Percentiles rank a stretch among this genome's conserved stretches.
These are phyloP conservation scores for Kryphioiulus occultus DNA, from an alignment of 2,888 invertebrate genomes.

Conservation along the genomic window DNA sequence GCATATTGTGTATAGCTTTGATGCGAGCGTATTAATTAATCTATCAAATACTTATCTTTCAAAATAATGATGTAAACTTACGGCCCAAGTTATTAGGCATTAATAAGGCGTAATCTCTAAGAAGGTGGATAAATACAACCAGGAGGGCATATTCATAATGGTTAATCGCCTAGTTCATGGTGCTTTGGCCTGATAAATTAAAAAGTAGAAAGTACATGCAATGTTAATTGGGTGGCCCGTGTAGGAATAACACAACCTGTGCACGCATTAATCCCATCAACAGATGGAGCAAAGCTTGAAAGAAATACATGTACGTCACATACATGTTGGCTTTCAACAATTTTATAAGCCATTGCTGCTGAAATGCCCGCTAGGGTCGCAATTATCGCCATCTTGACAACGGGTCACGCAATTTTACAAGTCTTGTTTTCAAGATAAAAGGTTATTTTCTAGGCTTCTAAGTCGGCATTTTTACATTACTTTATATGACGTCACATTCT, in stretches of 20 bases:
- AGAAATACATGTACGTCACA: neutral
- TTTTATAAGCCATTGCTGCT: no score
- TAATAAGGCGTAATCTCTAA: neutral
- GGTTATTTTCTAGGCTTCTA: neutral
- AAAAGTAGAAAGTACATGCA: neutral
- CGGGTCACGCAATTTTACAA: neutral
- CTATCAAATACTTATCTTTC: neutral
- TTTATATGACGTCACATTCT: neutral
- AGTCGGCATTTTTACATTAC: neutral
- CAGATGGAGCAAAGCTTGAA: neutral
- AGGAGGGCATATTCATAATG: neutral
- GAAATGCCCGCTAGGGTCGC: neutral
- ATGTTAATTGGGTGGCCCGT: neutral
- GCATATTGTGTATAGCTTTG: neutral
- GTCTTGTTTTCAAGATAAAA: neutral
- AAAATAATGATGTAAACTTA: neutral
- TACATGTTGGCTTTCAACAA: no score
- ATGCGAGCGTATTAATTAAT: neutral
- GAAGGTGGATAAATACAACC: neutral
- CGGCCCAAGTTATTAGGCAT: neutral
- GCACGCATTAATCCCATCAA: neutral
- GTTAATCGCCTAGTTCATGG: neutral
- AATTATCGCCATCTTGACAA: neutral
- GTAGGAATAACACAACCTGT: neutral
- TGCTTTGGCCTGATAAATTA: neutral